phyloP scores from a whole-genome alignment of 2,797 vertebrate species.

The Diplodus puntazzo region DNA sequence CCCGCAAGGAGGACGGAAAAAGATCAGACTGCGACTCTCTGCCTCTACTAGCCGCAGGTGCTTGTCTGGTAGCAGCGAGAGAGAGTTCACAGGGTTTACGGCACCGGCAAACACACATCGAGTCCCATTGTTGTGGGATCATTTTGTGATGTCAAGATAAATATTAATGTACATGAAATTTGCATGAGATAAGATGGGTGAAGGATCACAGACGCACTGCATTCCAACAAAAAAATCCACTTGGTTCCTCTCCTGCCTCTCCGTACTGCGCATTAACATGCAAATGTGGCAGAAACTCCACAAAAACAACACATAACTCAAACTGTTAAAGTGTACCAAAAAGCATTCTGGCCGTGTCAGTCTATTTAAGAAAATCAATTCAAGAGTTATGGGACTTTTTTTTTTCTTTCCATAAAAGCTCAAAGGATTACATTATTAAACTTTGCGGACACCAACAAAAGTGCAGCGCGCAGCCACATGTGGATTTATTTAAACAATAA shows the following conservation, averaged over 20 bases:
- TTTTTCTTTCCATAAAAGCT: not conserved
- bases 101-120: conserved; percentile 9
- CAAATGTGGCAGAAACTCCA: not conserved
- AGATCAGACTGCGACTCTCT: conserved; percentile 57
- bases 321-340: not conserved
- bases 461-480: not conserved
- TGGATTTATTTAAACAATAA: conserved; percentile 1
- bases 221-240: not conserved
- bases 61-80: conserved; percentile 51
- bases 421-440: conserved; percentile 8
- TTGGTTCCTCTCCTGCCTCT: not conserved
- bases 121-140: conserved; percentile 16
- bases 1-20: conserved; percentile 67
- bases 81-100: conserved; percentile 42
- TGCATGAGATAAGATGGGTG: not conserved
- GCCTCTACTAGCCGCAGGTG: conserved; percentile 61
- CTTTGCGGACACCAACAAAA: conserved; percentile 16
- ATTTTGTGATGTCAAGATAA: conserved; percentile 11
- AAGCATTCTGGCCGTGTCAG: conserved; percentile 10
- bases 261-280: not conserved
- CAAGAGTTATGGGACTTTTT: not conserved
- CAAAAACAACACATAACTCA: not conserved
- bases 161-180: conserved; percentile 7
- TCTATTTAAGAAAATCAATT: conserved; percentile 3
- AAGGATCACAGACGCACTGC: not conserved